Conservation (phyloP, 2,888 invertebrate species). For the Phymatocera aterrima region DNA sequence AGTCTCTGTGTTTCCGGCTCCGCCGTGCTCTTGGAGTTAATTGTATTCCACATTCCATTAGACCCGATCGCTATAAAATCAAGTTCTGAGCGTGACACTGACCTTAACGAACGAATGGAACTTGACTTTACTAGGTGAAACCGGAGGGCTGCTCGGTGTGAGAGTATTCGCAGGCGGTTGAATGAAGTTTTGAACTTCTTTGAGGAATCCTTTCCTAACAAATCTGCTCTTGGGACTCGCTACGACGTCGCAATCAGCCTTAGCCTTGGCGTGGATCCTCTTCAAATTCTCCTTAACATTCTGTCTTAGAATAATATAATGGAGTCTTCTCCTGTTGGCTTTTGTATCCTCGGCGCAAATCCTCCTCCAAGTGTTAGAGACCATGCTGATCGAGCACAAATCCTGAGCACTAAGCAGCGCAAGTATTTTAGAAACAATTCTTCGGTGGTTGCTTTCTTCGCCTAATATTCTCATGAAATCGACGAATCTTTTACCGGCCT, state of each 20-base stretch:
- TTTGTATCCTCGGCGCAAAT: slow-evolving; percentile 64
- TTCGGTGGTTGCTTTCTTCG: slow-evolving; percentile 68
- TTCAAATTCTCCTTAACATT: slow-evolving; percentile 70
- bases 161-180: slow-evolving; percentile 55
- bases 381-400: slow-evolving; percentile 69
- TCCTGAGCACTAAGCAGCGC: slow-evolving; percentile 68
- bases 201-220: slow-evolving; percentile 64
- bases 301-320: slow-evolving; percentile 64
- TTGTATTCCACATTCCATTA: neutral
- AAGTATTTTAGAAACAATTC: slow-evolving; percentile 70
- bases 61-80: neutral
- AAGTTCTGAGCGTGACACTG: slow-evolving; percentile 44
- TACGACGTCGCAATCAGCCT: slow-evolving; percentile 59
- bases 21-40: neutral
- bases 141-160: slow-evolving; percentile 71
- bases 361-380: slow-evolving; percentile 71
- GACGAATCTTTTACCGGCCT: slow-evolving; percentile 63
- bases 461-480: slow-evolving; percentile 70
- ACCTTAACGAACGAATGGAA: slow-evolving; percentile 74
- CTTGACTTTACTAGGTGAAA: slow-evolving; percentile 73
- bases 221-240: slow-evolving; percentile 64
- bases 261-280: slow-evolving; percentile 60
- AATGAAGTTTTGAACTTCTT: slow-evolving; percentile 68
- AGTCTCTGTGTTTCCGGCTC: neutral
- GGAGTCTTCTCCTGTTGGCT: slow-evolving; percentile 66